These are phyloP conservation scores for Rapana venosa DNA, from an alignment of 2,888 invertebrate species.

Conservation along the genomic window DNA sequence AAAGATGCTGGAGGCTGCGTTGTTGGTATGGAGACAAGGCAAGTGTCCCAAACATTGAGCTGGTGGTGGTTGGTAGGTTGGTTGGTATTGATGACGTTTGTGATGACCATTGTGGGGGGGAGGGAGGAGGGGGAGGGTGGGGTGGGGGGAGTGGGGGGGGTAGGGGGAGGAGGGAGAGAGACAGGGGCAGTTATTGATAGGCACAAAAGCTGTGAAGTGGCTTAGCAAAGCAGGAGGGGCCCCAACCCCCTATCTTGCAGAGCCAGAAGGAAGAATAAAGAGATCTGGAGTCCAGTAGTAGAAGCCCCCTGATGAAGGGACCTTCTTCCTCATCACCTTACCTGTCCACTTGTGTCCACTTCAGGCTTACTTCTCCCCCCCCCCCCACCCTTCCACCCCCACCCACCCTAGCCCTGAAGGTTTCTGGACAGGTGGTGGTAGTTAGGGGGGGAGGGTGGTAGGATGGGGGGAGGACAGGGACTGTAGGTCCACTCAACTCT, in stretches of 20 bases:
- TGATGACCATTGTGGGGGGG: neutral
- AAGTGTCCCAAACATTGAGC: neutral
- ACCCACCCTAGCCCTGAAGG: too few species aligned
- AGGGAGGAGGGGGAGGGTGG: neutral
- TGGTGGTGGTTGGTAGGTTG: neutral
- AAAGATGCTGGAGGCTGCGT: neutral
- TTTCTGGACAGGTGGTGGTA: neutral
- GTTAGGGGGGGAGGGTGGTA: neutral
- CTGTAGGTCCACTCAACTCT: neutral
- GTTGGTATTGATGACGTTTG: neutral
- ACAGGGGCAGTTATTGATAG: conserved; percentile 4
- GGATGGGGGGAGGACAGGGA: neutral
- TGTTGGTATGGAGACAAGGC: neutral
- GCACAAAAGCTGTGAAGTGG: conserved; percentile 23
- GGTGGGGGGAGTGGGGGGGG: neutral
- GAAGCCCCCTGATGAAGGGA: neutral
- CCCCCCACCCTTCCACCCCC: neutral
- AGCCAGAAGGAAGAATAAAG: neutral
- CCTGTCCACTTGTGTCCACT: conserved; percentile 13
- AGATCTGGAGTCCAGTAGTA: neutral
- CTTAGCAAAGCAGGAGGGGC: neutral
- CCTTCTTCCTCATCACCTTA: neutral
- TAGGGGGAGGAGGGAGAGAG: too few species aligned
- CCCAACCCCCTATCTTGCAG: neutral
- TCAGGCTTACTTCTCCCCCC: neutral